Evolutionary conservation across 2,797 vertebrate species (phyloP), one percentile per base, ranked within the genome.

Genomic region (Acipenser ruthenus): DNA sequence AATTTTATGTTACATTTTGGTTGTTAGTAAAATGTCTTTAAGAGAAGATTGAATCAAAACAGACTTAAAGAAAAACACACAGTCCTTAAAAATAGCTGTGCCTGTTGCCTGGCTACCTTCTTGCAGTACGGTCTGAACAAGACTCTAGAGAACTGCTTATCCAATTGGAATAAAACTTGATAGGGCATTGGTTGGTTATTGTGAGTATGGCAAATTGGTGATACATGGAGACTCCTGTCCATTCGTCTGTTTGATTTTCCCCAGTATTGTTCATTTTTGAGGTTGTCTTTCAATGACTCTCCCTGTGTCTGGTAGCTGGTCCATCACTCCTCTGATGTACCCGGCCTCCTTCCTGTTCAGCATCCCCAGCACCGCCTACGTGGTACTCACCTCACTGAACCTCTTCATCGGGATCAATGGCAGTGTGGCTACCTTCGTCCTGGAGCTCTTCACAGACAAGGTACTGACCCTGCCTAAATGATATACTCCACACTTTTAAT

Each of bases 381-480:
- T 95, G 69, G 88, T 91, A 23, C 87, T 98, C 68, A 95, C 92
- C 6, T 97, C 91, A 66, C 74, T 96, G 83, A 96, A 95, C 82
- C 93, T 97, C 71, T 97, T 98, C 68, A 88, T 97, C 0, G 94
- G 95, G 70, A 95, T 96, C 81, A 96, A 95, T 0, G 88, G 94
- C 80, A 97, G 94, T 55, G 84, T 94, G 10, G 92, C 94, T 80
- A 97, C 95, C 55, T 96, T 97, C 0, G 88, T 98, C 70, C 84
- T 97, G 12, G 93, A 97, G 78, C 89, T 96, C 68, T 93, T 96
- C 1, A 80, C 88, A 7, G 93, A 97, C 63, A 77, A 93, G 87
- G 95, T 96, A 83, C n/a, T 2, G 23, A 37, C 15, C 15, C 15
- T 18, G 15, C 15, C 15, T 18, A 18, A 18, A 66, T 48, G n/a